Conservation (phyloP, 1,140 invertebrate species). For the Plodia interpunctella region DNA sequence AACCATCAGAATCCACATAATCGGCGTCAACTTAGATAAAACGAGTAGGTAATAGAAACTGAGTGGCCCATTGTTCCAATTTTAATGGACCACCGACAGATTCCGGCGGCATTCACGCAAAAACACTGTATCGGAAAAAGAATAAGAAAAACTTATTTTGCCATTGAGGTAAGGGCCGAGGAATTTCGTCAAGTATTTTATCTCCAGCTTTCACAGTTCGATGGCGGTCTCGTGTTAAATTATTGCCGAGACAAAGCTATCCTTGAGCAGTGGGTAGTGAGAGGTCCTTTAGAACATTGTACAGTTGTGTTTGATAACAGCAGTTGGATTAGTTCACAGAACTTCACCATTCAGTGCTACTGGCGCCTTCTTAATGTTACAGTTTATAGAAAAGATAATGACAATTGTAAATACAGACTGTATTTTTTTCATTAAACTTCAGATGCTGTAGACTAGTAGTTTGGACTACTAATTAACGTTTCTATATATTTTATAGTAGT, state of each 20-base stretch:
- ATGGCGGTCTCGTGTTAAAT: conserved; percentile 62
- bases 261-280: conserved; percentile 43
- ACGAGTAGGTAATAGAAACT: conserved; percentile 61
- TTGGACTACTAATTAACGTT: too few species aligned
- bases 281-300: conserved; percentile 27
- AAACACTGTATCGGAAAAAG: conserved; percentile 62
- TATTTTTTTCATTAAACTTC: too few species aligned
- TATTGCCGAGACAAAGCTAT: conserved; percentile 58
- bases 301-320: conserved; percentile 13
- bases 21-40: conserved; percentile 67
- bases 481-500: too few species aligned
- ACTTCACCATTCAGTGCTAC: too few species aligned
- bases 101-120: conserved; percentile 57
- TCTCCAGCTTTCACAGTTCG: conserved; percentile 67
- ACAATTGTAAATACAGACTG: too few species aligned
- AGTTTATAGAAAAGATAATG: too few species aligned
- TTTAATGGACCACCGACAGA: conserved; percentile 70
- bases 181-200: conserved; percentile 69
- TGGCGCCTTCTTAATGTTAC: too few species aligned
- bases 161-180: conserved; percentile 48
- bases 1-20: conserved; percentile 59
- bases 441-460: too few species aligned
- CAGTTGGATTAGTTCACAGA: neutral
- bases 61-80: conserved; percentile 66
- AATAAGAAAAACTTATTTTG: conserved; percentile 59